Conservation (phyloP, 2,113 vertebrate genomes). For the Cichladusa arquata region DNA sequence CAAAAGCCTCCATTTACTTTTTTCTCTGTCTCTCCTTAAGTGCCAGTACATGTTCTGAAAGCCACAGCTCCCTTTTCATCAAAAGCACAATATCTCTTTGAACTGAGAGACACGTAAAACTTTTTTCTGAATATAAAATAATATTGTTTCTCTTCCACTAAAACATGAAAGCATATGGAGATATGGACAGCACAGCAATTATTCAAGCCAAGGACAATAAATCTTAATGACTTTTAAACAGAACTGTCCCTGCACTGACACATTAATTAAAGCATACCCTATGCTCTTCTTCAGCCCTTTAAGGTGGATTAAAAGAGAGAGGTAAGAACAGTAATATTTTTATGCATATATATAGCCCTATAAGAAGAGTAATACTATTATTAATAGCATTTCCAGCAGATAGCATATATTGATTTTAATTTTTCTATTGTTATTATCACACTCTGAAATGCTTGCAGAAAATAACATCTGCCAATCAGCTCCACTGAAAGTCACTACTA, state of each 20-base stretch:
- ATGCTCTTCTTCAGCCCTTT: background rate
- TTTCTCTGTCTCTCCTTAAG: background rate
- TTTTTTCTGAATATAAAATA: background rate
- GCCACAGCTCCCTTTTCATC: background rate
- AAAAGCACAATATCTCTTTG: background rate
- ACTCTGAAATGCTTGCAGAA: background rate
- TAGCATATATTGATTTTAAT: background rate
- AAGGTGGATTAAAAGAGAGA: background rate
- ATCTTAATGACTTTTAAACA: background rate
- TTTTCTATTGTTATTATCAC: background rate
- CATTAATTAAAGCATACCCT: background rate
- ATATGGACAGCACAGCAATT: background rate
- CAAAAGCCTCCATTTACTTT: background rate
- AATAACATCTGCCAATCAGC: background rate
- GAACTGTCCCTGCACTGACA: background rate
- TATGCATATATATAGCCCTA: background rate
- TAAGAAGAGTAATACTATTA: background rate
- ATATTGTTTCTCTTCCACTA: background rate
- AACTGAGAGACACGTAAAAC: background rate
- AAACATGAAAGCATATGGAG: background rate
- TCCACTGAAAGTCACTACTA: background rate
- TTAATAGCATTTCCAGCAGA: background rate
- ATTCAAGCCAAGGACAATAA: background rate
- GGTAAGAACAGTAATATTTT: background rate
- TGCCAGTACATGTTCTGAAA: background rate